phyloP scores from a whole-genome alignment of 2,797 vertebrate genomes.

The Ceyx erithaca region DNA sequence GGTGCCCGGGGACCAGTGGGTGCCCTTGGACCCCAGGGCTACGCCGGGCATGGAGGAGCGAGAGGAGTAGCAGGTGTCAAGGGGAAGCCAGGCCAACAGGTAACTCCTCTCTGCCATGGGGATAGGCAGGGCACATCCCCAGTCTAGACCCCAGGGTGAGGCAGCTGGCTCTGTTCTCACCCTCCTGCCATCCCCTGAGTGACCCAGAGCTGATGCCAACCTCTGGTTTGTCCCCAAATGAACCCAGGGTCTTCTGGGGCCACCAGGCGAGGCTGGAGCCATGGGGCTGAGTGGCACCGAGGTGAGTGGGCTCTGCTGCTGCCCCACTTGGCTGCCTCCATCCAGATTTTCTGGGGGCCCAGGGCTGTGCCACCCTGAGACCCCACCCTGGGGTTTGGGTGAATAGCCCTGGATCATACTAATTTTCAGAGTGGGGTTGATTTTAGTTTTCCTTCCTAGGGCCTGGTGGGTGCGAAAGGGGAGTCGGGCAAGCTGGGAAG shows the following conservation, averaged over 20 bases:
- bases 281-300: conserved; percentile 78
- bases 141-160: not conserved
- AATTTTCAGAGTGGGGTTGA: not conserved
- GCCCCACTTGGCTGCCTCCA: not conserved
- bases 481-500: conserved; percentile 76
- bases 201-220: not conserved
- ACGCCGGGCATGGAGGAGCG: conserved; percentile 73
- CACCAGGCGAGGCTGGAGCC: conserved; percentile 80
- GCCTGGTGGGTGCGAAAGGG: conserved; percentile 80
- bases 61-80: conserved; percentile 80
- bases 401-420: not conserved
- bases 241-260: conserved; percentile 82
- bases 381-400: not conserved
- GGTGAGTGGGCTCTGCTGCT: conserved; percentile 69
- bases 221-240: not conserved
- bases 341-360: not conserved
- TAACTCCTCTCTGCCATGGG: not conserved
- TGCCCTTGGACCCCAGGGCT: conserved; percentile 76
- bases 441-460: conserved; percentile 67
- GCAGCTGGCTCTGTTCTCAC: not conserved
- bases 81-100: conserved; percentile 72
- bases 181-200: not conserved
- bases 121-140: not conserved
- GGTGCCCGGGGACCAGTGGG: conserved; percentile 78
- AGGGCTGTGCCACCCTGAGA: not conserved